Base-by-base conservation (phyloP, 2,113 vertebrate genomes). In the Hippocampus guttulatus region DNA sequence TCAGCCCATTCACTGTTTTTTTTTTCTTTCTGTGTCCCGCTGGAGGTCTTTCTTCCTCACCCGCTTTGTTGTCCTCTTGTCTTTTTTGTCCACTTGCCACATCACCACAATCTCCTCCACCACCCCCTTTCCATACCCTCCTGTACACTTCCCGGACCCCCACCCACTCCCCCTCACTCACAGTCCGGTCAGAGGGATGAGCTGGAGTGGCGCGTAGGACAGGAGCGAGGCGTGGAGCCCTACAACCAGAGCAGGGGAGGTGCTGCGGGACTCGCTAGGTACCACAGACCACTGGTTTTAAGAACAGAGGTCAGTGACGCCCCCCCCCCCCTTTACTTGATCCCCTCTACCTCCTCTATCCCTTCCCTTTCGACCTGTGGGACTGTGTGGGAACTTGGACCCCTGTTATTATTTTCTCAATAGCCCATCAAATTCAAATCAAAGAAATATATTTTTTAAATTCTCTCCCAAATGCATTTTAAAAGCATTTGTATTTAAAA, bases 111-210 rank as follows among this genome's bases (percentile, higher is more conserved):
- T 60, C 61, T 55, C 64, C 65, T 54, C 52, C 65, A 57, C 58
- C 52, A 74, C 90, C 27, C 27, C 60, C 27, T 21, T 33, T 3
- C 54, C 64, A 47, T 8, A 51, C 55, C 70, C 33, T 2, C 11
- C 7, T 23, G 23, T 8, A 25, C 51, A 71, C 43, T 6, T 1
- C 67, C 70, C 27, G 27, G 16, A 33, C 27, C 12, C 64, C 25
- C 57, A 14, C 20, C 61, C 62, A 7, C 75, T 71, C 77, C 75
- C 75, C 85, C 72, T 81, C 86, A 88, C 91, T 94, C 93, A 95
- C 96, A 99, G 96, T 97, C 93, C 93, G 94, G 92, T 94, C 94
- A 94, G 93, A 96, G 95, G 93, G 96, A 98, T 91, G 96, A 97
- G 94, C 92, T 93, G 93, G 95, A 96, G 89, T 95, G 95, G 94